Percentiles rank a stretch among this genome's conserved stretches.
These are phyloP conservation scores for Arenicola marina DNA, from an alignment of 2,888 invertebrate genomes.

Conservation along the genomic window DNA sequence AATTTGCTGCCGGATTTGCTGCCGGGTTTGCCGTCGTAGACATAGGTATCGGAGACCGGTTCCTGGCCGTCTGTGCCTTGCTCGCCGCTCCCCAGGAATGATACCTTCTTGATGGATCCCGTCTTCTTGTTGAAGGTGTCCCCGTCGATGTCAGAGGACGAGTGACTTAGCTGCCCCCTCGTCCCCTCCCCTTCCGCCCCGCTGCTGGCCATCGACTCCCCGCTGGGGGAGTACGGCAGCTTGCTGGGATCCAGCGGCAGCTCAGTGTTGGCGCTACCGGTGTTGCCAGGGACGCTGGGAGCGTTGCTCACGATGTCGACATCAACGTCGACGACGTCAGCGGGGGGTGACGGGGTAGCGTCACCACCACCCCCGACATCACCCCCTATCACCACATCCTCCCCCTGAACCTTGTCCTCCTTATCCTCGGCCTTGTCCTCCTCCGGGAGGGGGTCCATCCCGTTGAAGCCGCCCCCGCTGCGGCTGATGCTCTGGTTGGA, in stretches of 20 bases:
- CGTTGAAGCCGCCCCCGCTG: neutral
- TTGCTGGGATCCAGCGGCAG: neutral
- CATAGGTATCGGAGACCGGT: neutral
- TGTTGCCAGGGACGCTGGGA: too few relatives aligned
- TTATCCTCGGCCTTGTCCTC: neutral
- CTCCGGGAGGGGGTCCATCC: conserved; percentile 1
- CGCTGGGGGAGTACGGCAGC: neutral
- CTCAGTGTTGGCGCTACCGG: too few relatives aligned
- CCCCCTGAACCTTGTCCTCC: neutral
- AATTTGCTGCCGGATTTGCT: neutral
- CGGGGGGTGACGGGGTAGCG: neutral
- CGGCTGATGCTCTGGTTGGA: conserved; percentile 5
- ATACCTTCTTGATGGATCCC: neutral
- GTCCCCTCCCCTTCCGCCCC: too few relatives aligned
- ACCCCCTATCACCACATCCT: neutral
- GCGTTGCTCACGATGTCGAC: too few relatives aligned
- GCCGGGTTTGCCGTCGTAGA: neutral
- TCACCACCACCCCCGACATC: neutral
- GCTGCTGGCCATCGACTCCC: neutral
- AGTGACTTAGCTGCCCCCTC: too few relatives aligned
- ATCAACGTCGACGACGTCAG: neutral
- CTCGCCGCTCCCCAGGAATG: neutral
- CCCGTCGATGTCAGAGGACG: neutral
- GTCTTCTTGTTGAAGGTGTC: neutral
- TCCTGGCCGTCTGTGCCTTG: conserved; percentile 5